phyloP scores from a whole-genome alignment of 2,888 invertebrate genomes.

The Coenonympha arcania region DNA sequence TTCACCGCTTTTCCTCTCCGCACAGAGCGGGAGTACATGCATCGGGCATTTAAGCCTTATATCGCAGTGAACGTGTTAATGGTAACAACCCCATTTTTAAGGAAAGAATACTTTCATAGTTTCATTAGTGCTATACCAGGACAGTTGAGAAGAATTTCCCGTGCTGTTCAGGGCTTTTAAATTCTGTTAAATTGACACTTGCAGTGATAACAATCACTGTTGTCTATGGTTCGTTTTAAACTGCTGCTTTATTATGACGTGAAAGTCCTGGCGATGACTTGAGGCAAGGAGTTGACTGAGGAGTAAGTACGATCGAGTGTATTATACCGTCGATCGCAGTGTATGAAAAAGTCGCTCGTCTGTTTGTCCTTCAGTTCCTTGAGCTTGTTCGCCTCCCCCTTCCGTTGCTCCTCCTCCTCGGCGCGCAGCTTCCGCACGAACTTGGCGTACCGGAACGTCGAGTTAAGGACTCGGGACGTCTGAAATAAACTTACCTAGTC shows the following conservation, averaged over 20 bases:
- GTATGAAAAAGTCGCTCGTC: slow-evolving; percentile 52
- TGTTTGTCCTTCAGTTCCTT: slow-evolving; percentile 48
- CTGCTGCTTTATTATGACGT: slow-evolving; percentile 27
- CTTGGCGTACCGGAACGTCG: slow-evolving; percentile 55
- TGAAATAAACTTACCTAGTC: slow-evolving; percentile 28
- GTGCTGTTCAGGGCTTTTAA: too few species aligned
- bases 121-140: too few species aligned
- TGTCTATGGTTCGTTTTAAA: too few species aligned
- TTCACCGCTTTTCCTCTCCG: not conserved
- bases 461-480: slow-evolving; percentile 58
- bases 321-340: slow-evolving; percentile 61
- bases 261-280: too few species aligned
- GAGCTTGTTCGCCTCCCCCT: slow-evolving; percentile 41
- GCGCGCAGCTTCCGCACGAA: slow-evolving; percentile 55
- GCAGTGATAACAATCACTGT: too few species aligned
- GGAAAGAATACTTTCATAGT: too few species aligned
- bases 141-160: too few species aligned
- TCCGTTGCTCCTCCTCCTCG: slow-evolving; percentile 49
- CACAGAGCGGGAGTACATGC: not conserved
- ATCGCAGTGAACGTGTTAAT: not conserved
- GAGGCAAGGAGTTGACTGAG: too few species aligned
- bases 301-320: too few species aligned
- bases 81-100: too few species aligned
- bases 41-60: not conserved
- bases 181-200: too few species aligned